phyloP scores from a whole-genome alignment of 2,113 vertebrate genomes.

The Hydropotes inermis region DNA sequence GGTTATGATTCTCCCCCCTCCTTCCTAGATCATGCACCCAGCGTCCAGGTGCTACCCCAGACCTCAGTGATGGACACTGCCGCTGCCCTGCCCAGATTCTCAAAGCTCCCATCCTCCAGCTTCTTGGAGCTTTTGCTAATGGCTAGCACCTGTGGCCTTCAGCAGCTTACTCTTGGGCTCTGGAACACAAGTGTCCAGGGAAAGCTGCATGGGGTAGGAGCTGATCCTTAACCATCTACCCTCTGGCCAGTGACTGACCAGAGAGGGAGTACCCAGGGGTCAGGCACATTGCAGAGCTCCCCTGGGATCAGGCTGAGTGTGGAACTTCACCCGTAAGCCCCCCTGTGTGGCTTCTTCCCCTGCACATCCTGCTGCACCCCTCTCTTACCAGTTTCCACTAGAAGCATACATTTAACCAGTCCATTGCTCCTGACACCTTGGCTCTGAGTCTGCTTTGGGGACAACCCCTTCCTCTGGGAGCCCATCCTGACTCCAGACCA shows the following conservation, averaged over 20 bases:
- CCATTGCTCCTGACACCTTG: fast-evolving
- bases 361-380: fast-evolving
- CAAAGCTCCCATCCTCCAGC: background rate
- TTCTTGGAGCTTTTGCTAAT: background rate
- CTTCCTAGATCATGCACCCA: background rate
- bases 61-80: too few species aligned
- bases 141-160: background rate
- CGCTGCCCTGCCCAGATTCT: background rate
- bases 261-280: fast-evolving
- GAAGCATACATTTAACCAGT: background rate
- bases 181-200: background rate
- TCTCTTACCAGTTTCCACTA: background rate
- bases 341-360: background rate
- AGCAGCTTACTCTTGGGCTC: background rate
- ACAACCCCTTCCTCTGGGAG: background rate
- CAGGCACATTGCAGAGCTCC: background rate
- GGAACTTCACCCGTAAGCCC: background rate
- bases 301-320: background rate
- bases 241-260: fast-evolving
- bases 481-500: too few species aligned
- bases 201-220: fast-evolving
- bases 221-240: background rate
- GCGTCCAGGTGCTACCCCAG: background rate
- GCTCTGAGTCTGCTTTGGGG: background rate
- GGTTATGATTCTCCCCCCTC: background rate